Conservation (phyloP, 2,113 vertebrate species). For the Triplophysa tibetana region DNA sequence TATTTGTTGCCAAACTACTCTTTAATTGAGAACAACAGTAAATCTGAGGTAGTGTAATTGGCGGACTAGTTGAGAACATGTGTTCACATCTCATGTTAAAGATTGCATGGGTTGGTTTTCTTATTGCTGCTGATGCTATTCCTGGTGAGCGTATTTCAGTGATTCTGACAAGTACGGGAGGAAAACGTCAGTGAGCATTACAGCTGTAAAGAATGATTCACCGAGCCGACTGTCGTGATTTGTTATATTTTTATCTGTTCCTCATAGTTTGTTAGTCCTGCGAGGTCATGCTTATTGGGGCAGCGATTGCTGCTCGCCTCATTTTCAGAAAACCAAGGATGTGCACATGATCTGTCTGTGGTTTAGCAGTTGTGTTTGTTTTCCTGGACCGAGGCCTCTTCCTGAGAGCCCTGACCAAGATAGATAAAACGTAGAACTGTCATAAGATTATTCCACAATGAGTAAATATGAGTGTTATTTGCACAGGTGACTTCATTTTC, state of each 20-base stretch:
- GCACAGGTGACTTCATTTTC: conserved; percentile 57
- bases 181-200: conserved; percentile 19
- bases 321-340: neutral
- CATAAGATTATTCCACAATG: conserved; percentile 46
- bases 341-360: conserved; percentile 18
- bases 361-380: conserved; percentile 35
- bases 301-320: conserved; percentile 11
- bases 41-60: conserved; percentile 80
- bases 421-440: conserved; percentile 42
- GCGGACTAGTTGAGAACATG: conserved; percentile 72
- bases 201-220: neutral
- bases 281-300: conserved; percentile 27
- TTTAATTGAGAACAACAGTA: conserved; percentile 88
- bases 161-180: conserved; percentile 28
- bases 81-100: conserved; percentile 63
- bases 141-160: conserved; percentile 21
- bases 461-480: conserved; percentile 55
- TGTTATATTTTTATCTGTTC: conserved; percentile 17
- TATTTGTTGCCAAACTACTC: conserved; percentile 85
- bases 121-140: conserved; percentile 53
- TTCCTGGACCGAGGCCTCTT: conserved; percentile 40
- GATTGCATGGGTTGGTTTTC: conserved; percentile 58
- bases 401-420: conserved; percentile 37
- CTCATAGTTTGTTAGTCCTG: conserved; percentile 16
- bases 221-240: neutral